Evolutionary conservation across 1,140 invertebrate species (phyloP).

Genomic region (Lepidurus apus): DNA sequence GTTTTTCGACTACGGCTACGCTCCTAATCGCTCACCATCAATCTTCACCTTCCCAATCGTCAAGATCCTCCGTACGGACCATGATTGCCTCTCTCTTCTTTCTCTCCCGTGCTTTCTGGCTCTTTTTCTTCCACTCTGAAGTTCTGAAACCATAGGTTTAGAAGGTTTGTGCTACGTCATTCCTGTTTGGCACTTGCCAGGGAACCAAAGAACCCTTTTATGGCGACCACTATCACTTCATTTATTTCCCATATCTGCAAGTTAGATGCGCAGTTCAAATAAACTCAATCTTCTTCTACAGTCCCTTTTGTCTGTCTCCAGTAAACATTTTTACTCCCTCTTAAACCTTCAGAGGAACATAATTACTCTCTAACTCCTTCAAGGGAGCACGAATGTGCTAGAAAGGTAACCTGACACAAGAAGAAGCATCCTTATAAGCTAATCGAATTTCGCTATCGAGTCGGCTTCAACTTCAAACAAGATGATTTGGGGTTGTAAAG

Average conservation of each 20-base stretch:
- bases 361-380: too few relatives aligned
- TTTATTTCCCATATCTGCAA: constrained; percentile 22
- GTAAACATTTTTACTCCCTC: too few relatives aligned
- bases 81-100: neutral
- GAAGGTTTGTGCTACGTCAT: constrained; percentile 1
- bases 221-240: constrained; percentile 13
- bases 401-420: too few relatives aligned
- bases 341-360: too few relatives aligned
- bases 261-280: constrained; percentile 6
- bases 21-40: constrained; percentile 18
- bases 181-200: neutral
- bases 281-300: neutral
- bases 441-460: too few relatives aligned
- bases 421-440: too few relatives aligned
- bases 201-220: neutral
- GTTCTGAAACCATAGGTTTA: neutral
- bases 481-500: too few relatives aligned
- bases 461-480: too few relatives aligned
- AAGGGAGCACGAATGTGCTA: too few relatives aligned
- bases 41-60: constrained; percentile 21
- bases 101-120: too few relatives aligned
- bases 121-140: neutral
- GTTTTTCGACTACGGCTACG: neutral
- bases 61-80: neutral
- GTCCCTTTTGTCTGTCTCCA: too few relatives aligned